Conservation (phyloP, 2,888 invertebrate genomes). For the Melipona beecheii region DNA sequence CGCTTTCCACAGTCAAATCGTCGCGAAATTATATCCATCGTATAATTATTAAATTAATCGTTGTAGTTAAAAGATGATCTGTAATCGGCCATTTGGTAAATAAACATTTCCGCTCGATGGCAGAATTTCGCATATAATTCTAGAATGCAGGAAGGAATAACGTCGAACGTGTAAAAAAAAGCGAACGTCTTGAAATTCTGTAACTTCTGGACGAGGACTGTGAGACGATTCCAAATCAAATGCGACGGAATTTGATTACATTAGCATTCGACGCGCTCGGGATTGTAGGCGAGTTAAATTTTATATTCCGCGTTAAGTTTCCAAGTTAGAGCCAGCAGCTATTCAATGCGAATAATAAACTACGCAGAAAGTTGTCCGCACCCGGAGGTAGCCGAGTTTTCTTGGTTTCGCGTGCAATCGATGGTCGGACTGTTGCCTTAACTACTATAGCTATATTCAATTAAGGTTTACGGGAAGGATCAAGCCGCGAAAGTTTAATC, state of each 20-base stretch:
- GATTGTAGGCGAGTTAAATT: slow-evolving; percentile 28
- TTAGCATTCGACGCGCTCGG: slow-evolving; percentile 30
- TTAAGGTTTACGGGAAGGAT: slow-evolving; percentile 63
- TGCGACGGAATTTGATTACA: slow-evolving; percentile 26
- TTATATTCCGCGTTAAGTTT: slow-evolving; percentile 18
- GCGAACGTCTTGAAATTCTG: neutral
- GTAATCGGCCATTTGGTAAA: neutral
- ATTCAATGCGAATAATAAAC: slow-evolving; percentile 37
- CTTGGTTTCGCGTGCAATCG: slow-evolving; percentile 29
- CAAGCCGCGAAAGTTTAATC: slow-evolving; percentile 64
- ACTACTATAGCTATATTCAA: slow-evolving; percentile 55
- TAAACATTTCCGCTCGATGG: neutral
- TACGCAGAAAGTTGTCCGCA: neutral
- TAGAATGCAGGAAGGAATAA: neutral
- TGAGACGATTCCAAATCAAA: slow-evolving; percentile 5
- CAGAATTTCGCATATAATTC: neutral
- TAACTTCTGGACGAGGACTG: neutral
- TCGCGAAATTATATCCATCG: neutral
- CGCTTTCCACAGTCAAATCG: neutral
- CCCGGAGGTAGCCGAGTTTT: slow-evolving; percentile 16
- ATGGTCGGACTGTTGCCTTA: slow-evolving; percentile 18
- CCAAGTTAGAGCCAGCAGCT: neutral
- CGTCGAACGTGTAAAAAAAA: too few relatives aligned
- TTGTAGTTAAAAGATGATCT: neutral
- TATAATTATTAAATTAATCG: slow-evolving; percentile 26